Evolutionary conservation across 1,140 invertebrate species (phyloP), one percentile per base, ranked within the genome.

Genomic region (roundworm (Caenorhabditis elegans)): DNA sequence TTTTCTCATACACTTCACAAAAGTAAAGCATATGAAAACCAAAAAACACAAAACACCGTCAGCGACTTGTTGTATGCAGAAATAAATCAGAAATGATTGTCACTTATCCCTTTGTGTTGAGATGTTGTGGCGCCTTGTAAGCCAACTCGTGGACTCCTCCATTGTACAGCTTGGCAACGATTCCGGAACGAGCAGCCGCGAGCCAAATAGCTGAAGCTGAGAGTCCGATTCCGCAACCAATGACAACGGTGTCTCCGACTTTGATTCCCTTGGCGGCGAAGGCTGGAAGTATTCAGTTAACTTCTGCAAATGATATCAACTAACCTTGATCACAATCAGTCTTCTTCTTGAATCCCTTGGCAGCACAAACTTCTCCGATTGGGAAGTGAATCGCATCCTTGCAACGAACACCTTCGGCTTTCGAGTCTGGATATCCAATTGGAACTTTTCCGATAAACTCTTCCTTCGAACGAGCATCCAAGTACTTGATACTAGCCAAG

Each of bases 341-440:
- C 53, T 60, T 60, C 53, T 60, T 60, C 53, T 60, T 60, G 53
- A 60, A 60, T 60, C 53, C 53, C 53, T 60, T 60, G 26, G 53
- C 53, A 3, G 10, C 53, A 17, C 53, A 60, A 34, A 60, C 53
- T 15, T 60, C 53, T 34, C 28, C 53, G 10, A 60, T 34, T 31
- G 53, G 53, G 53, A 60, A 60, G 13, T 60, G 53, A 34, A 60
- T 60, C 2, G 53, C 53, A 34, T 60, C 53, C 28, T 60, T 60
- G 53, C 53, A 60, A 31, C 53, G 26, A 31, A 60, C 53, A 60
- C 53, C 53, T 28, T 60, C 53, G 19, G 53, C 53, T 22, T 60
- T 60, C 1, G 53, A 60, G 28, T 60, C 53, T 34, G 53, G 53
- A 34, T 60, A 60, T 60, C 53, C 53, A 34, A 60, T 60, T 60